These are phyloP conservation scores for Neoarius graeffei DNA, from an alignment of 2,113 vertebrate genomes.

Conservation along the genomic window DNA sequence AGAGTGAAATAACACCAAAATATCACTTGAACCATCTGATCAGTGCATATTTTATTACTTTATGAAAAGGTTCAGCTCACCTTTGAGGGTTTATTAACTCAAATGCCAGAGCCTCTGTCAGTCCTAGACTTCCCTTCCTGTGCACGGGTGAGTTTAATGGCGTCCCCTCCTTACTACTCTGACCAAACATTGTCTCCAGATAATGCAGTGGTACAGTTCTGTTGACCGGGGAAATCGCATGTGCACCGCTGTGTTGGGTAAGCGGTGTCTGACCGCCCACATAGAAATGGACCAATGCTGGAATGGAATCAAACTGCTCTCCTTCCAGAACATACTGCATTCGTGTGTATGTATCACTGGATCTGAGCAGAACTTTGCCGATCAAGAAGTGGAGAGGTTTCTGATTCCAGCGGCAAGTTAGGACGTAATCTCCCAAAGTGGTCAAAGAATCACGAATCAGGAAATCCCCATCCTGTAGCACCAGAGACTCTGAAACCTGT, in stretches of 20 bases:
- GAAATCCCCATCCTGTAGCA: conserved; percentile 85
- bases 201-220: conserved; percentile 86
- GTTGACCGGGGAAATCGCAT: conserved; percentile 86
- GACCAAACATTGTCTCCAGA: conserved; percentile 82
- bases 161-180: conserved; percentile 68
- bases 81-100: conserved; percentile 78
- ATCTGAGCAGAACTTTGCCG: conserved; percentile 80
- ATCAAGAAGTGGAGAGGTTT: conserved; percentile 86
- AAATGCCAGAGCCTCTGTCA: conserved; percentile 75
- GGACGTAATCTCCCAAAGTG: conserved; percentile 83
- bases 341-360: conserved; percentile 68
- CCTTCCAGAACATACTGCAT: conserved; percentile 84
- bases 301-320: conserved; percentile 85
- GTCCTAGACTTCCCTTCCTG: conserved; percentile 74
- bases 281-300: conserved; percentile 84
- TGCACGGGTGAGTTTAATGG: conserved; percentile 64
- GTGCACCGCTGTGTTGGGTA: conserved; percentile 80
- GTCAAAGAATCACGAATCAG: conserved; percentile 89
- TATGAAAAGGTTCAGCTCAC: conserved; percentile 62
- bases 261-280: conserved; percentile 80
- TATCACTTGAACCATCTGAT: neutral
- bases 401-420: conserved; percentile 85
- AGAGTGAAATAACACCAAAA: conserved; percentile 64
- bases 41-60: neutral
- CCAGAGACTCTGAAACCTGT: conserved; percentile 88